These are phyloP conservation scores for Platycnemis pennipes DNA, from an alignment of 2,888 invertebrate species.

Conservation along the genomic window DNA sequence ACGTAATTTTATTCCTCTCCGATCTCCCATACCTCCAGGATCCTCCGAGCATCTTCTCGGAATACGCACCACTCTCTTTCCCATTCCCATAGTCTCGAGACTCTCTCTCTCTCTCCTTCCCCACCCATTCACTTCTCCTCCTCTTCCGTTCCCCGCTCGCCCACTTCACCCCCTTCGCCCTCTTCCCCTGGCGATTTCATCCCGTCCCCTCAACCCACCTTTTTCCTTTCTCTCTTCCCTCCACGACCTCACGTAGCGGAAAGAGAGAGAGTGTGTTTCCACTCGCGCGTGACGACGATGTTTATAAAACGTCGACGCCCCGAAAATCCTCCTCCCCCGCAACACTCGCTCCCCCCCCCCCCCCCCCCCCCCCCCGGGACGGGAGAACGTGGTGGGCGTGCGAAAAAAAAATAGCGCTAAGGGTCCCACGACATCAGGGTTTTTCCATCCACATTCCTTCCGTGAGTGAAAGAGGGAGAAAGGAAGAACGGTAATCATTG, in stretches of 20 bases:
- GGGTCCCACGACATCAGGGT: too few species aligned
- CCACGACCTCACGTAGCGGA: not conserved
- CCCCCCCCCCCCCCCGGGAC: not conserved
- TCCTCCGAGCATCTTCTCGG: too few species aligned
- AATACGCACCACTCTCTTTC: too few species aligned
- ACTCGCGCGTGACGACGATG: not conserved
- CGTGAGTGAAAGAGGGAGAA: not conserved
- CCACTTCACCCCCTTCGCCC: not conserved
- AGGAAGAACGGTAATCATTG: not conserved
- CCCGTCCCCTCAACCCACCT: not conserved
- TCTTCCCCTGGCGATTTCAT: too few species aligned
- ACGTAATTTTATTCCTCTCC: too few species aligned
- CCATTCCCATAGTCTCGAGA: too few species aligned
- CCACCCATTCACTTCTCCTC: not conserved
- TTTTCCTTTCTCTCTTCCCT: not conserved
- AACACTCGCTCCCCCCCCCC: not conserved
- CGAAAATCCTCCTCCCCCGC: not conserved
- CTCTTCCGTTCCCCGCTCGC: not conserved
- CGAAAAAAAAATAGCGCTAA: too few species aligned
- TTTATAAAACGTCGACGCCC: not conserved
- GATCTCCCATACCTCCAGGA: too few species aligned
- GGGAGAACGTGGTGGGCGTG: not conserved
- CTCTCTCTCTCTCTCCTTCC: too few species aligned
- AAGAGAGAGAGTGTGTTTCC: not conserved
- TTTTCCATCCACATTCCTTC: not conserved